Evolutionary conservation across 2,888 invertebrate species (phyloP).

Genomic region (Ceraclea dissimilis): DNA sequence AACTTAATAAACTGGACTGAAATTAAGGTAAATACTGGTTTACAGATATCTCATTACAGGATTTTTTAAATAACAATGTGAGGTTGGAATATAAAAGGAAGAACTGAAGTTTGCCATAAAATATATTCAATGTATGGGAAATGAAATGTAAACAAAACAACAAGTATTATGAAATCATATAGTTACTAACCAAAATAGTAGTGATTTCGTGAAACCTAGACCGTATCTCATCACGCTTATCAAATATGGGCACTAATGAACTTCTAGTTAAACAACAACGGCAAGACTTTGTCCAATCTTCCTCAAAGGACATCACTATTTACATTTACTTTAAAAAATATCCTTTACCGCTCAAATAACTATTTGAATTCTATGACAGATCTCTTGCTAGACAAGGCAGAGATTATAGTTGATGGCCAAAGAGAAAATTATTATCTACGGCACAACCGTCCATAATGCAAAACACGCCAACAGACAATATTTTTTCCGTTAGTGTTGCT

Average conservation of each 20-base stretch:
- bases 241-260: slow-evolving; percentile 40
- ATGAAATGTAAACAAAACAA: neutral
- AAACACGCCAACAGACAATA: slow-evolving; percentile 42
- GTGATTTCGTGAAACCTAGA: slow-evolving; percentile 42
- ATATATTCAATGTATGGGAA: neutral
- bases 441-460: slow-evolving; percentile 37
- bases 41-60: too few relatives aligned
- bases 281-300: slow-evolving; percentile 43
- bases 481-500: slow-evolving; percentile 41
- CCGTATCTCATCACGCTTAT: slow-evolving; percentile 34
- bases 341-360: slow-evolving; percentile 17
- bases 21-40: too few relatives aligned
- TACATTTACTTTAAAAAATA: slow-evolving; percentile 12
- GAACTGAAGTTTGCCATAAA: neutral
- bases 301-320: slow-evolving; percentile 23
- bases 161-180: neutral
- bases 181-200: slow-evolving; percentile 26
- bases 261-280: slow-evolving; percentile 43
- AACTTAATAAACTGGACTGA: too few relatives aligned
- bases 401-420: slow-evolving; percentile 31
- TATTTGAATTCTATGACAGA: slow-evolving; percentile 22
- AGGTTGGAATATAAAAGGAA: neutral
- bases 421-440: slow-evolving; percentile 52
- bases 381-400: slow-evolving; percentile 15
- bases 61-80: too few relatives aligned